Evolutionary conservation across 2,888 invertebrate genomes (phyloP).

Genomic region (Meghimatium bilineatum): DNA sequence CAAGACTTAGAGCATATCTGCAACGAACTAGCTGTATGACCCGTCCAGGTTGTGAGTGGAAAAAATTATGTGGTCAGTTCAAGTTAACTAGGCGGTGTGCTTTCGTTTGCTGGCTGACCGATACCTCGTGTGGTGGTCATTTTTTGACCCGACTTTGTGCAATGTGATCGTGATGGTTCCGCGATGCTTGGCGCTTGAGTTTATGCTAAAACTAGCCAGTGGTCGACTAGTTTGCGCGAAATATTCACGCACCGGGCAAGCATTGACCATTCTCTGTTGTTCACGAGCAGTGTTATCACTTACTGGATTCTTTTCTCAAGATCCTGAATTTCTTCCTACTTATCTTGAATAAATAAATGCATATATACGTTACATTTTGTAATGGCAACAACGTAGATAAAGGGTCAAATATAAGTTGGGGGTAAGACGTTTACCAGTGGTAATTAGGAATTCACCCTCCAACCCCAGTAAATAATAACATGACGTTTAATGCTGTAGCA

Average conservation of each 20-base stretch:
- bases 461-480: too few relatives aligned
- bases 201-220: constrained; percentile 20
- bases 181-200: not conserved
- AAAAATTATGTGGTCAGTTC: not conserved
- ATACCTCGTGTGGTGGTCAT: constrained; percentile 11
- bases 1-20: not conserved
- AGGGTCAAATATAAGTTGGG: too few relatives aligned
- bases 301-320: too few relatives aligned
- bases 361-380: too few relatives aligned
- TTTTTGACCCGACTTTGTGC: constrained; percentile 26
- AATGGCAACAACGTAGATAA: too few relatives aligned
- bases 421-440: too few relatives aligned
- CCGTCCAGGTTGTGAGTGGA: not conserved
- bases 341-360: too few relatives aligned
- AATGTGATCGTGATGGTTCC: constrained; percentile 12
- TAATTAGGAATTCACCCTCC: too few relatives aligned
- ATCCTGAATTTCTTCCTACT: too few relatives aligned
- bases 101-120: constrained; percentile 16
- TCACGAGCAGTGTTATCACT: too few relatives aligned
- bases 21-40: not conserved
- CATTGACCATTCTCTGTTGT: not conserved
- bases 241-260: not conserved
- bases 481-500: too few relatives aligned
- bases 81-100: not conserved
- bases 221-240: not conserved